Base-by-base conservation (phyloP, 1,140 invertebrate species). In the Anagrus nilaparvatae region DNA sequence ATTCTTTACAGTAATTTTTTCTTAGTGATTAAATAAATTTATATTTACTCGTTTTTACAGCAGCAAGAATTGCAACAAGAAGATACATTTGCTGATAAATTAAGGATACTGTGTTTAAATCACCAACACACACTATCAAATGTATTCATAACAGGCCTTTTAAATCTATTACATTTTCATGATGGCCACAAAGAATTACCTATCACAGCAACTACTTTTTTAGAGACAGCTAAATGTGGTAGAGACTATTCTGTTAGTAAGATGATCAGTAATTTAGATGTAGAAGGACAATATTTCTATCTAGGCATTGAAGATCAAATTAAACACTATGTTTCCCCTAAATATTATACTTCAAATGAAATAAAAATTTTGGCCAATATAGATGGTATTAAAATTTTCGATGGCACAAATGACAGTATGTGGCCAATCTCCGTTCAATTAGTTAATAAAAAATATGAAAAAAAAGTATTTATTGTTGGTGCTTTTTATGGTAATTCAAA, bases 241-340 rank as follows among this genome's bases (percentile, higher is more conserved):
- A 14, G 14, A 17, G 21, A 23, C 25, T 25, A 18, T 5, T 36
- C 40, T 24, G 13, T 28, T 5, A 37, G 23, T 25, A 9, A 44
- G 9, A 36, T 49, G 13, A 25, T 40, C 13, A 46, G 42, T 12
- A 23, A 21, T 14, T 37, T 16, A 25, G 37, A 41, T 4, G 12
- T n/a, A 28, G 37, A 46, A 16, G 38, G 48, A 24, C 23, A 48
- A 40, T 49, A 40, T 20, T 43, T 43, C 39, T 49, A 49, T 36
- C 40, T 49, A 16, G 43, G 43, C 3, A 34, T 49, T 17, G 24
- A 18, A 17, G 5, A 8, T 14, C 24, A 19, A 20, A 38, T 51
- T 9, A 12, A 43, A n/a, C 3, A 33, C 2, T 40, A 20, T 2
- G 40, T 51, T 20, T 18, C 43, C 27, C 27, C 43, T 24, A 24